Base-by-base conservation (phyloP, 30 jellyfish, hydroid and myxozoan genomes). In the Pelagia noctiluca region DNA sequence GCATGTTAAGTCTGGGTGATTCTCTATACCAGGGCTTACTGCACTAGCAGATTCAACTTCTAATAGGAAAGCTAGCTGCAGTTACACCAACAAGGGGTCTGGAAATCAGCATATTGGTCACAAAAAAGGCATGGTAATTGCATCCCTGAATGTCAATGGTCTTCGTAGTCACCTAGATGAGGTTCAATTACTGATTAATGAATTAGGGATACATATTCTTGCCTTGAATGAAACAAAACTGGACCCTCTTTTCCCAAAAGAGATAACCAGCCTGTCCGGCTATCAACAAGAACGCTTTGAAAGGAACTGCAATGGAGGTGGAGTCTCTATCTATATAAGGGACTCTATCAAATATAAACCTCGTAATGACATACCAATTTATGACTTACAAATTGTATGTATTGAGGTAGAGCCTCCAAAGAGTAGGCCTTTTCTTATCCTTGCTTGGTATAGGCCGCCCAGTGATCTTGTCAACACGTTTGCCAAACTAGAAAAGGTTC, bases 361-460 rank as follows among this genome's bases (percentile, higher is more conserved):
- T 23, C 67, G 79, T 30, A 29, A 32, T 31, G 88, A 76, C 36
- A 34, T 76, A 1, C 88, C 79, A 26, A 36, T 21, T 1, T 53
- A 54, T 60, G 61, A 35, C 23, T 78, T 76, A 24, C 71, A 53
- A 67, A 35, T 76, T 8, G 33, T 76, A 21, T 76, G 78, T 37
- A 57, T 53, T 21, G 80, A 76, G 36, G 42, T 76, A 24, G 24
- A 31, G 26, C 88, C 75, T 13, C 73, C 71, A 35, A 33, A 76
- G 61, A n/a, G 76, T 48, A 46, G 71, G 28, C 46, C 76, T 11
- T 80, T 80, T 35, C 25, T 67, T 52, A 35, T 80, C 24, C 50
- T 80, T 13, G 90, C 83, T 33, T 80, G 90, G 75, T 80, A 80
- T 19, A 16, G 83, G 28, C 90, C 90, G 24, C 76, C 90, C 16